Conservation (phyloP, 2,113 vertebrate species). For the Ibidorhyncha struthersii region DNA sequence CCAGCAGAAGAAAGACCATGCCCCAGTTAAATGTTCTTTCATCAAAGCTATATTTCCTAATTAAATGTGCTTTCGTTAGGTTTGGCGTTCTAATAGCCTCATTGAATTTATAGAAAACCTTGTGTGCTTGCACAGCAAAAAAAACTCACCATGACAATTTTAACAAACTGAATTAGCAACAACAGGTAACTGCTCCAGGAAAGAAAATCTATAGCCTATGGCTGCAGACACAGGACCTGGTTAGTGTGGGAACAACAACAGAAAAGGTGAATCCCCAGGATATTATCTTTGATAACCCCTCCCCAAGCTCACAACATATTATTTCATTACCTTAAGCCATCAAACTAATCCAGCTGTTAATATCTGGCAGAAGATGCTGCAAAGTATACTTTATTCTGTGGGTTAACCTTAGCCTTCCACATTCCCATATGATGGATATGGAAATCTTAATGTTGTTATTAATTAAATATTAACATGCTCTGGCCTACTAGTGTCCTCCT, state of each 20-base stretch:
- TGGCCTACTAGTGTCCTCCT: neutral
- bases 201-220: neutral
- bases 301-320: neutral
- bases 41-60: neutral
- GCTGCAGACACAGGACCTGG: neutral
- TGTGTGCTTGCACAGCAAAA: neutral
- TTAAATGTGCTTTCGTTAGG: neutral
- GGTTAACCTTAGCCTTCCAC: neutral
- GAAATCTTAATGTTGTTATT: neutral
- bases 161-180: neutral
- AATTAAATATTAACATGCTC: neutral
- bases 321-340: neutral
- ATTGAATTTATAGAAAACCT: neutral
- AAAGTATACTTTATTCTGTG: neutral
- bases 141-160: accelerated
- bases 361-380: neutral
- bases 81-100: neutral
- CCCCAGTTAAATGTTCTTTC: neutral
- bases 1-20: neutral
- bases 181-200: neutral
- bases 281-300: neutral
- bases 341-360: neutral
- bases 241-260: neutral
- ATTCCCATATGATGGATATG: neutral
- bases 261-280: neutral